Percentiles rank a stretch among this genome's conserved stretches.
Evolutionary conservation across 1,140 invertebrate genomes (phyloP).

Genomic region (Drosophila sturtevanti): DNA sequence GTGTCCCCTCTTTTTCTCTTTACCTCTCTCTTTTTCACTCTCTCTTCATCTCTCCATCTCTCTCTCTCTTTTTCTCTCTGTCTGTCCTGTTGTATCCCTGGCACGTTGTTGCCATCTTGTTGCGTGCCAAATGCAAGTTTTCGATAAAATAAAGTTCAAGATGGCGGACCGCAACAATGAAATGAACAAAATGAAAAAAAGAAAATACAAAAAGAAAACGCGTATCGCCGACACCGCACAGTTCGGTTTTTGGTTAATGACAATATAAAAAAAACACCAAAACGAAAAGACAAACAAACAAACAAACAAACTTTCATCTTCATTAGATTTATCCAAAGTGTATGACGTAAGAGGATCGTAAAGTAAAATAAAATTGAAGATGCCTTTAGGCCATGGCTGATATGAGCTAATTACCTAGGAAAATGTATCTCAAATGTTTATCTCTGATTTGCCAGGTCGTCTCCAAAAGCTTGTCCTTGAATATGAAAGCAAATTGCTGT

Average conservation of each 20-base stretch:
- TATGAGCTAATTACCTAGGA: background rate
- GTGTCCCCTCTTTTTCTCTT: slow-evolving; percentile 6
- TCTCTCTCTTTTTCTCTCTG: background rate
- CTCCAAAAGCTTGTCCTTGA: too few species aligned
- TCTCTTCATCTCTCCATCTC: background rate
- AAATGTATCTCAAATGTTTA: too few species aligned
- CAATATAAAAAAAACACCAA: background rate
- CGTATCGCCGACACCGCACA: slow-evolving; percentile 8
- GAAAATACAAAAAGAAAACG: slow-evolving; percentile 25
- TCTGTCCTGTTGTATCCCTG: background rate
- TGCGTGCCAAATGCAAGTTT: slow-evolving; percentile 73
- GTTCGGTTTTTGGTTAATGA: slow-evolving; percentile 1
- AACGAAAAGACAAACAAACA: slow-evolving; percentile 5
- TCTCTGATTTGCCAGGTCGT: too few species aligned
- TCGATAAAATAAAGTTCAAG: slow-evolving; percentile 37
- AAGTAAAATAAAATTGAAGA: background rate
- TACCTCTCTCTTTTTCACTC: slow-evolving; percentile 26
- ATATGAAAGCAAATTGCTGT: background rate
- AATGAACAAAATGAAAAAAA: slow-evolving; percentile 12
- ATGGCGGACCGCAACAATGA: slow-evolving; percentile 20
- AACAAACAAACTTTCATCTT: background rate
- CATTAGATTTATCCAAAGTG: slow-evolving; percentile 2
- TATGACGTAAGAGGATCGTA: background rate
- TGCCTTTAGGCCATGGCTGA: background rate
- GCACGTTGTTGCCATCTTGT: slow-evolving; percentile 39